Conservation (phyloP, 2,113 vertebrate genomes). For the Smithornis capensis region DNA sequence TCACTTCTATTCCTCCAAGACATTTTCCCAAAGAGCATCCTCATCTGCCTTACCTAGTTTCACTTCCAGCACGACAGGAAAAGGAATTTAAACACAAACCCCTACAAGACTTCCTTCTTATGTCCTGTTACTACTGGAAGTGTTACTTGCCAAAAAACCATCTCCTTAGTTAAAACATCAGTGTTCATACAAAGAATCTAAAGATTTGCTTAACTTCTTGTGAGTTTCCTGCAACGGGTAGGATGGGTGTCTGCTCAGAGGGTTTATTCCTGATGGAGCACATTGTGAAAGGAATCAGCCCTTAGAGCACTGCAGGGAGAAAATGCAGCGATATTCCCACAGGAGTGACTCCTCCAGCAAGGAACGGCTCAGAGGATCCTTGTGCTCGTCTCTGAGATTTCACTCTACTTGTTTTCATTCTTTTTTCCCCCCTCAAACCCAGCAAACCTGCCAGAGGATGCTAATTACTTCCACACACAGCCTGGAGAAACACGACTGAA, state of each 20-base stretch:
- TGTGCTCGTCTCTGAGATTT: background rate
- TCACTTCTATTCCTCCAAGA: background rate
- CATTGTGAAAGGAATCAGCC: background rate
- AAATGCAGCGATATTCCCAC: background rate
- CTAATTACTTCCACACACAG: background rate
- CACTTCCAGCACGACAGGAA: background rate
- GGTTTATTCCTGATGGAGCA: background rate
- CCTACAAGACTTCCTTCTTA: background rate
- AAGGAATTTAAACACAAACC: background rate
- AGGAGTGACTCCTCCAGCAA: background rate
- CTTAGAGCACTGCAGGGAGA: background rate
- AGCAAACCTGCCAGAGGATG: background rate
- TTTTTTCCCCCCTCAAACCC: rapidly evolving
- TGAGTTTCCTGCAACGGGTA: background rate
- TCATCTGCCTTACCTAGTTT: background rate
- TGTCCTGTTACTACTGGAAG: background rate
- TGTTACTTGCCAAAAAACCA: background rate
- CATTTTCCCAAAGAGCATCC: background rate
- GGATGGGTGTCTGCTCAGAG: background rate
- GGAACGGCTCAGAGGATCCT: background rate
- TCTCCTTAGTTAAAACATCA: background rate
- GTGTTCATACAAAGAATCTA: background rate
- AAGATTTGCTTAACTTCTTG: background rate
- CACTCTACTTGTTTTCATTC: background rate
- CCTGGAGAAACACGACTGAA: rapidly evolving